These are phyloP conservation scores for Cordylochernes scorpioides DNA, from an alignment of 2,888 invertebrate species.

Conservation along the genomic window DNA sequence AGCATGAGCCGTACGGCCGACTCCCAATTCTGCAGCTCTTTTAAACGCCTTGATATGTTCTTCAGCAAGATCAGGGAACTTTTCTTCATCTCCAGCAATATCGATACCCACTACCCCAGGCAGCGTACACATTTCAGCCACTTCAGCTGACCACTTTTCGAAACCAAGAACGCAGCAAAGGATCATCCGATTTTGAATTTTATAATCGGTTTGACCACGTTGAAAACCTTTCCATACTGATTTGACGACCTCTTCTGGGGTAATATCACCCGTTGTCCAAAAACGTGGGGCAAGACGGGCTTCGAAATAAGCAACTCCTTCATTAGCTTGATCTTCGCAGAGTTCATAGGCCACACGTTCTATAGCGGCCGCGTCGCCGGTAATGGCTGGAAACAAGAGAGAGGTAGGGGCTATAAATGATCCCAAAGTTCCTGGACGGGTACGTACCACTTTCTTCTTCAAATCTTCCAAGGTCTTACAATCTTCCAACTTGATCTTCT, in stretches of 20 bases:
- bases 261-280: slow-evolving; percentile 18
- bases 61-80: background rate
- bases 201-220: slow-evolving; percentile 23
- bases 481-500: slow-evolving; percentile 18
- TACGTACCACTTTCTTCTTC: background rate
- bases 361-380: slow-evolving; percentile 26
- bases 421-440: background rate
- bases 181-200: slow-evolving; percentile 24
- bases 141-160: no score
- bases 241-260: slow-evolving; percentile 22
- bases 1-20: slow-evolving; percentile 30
- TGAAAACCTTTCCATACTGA: slow-evolving; percentile 24
- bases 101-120: slow-evolving; percentile 30
- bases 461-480: background rate
- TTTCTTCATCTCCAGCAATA: slow-evolving; percentile 22
- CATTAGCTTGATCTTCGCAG: slow-evolving; percentile 26
- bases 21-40: slow-evolving; percentile 24
- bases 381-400: slow-evolving; percentile 13
- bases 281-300: slow-evolving; percentile 27
- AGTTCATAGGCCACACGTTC: slow-evolving; percentile 29
- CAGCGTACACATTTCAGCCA: slow-evolving; percentile 19
- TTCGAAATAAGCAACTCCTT: slow-evolving; percentile 28
- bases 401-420: background rate
- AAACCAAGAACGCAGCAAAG: slow-evolving; percentile 25
- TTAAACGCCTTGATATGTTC: no score